Evolutionary conservation across 2,797 vertebrate genomes (phyloP).

Genomic region (Pempheris klunzingeri): DNA sequence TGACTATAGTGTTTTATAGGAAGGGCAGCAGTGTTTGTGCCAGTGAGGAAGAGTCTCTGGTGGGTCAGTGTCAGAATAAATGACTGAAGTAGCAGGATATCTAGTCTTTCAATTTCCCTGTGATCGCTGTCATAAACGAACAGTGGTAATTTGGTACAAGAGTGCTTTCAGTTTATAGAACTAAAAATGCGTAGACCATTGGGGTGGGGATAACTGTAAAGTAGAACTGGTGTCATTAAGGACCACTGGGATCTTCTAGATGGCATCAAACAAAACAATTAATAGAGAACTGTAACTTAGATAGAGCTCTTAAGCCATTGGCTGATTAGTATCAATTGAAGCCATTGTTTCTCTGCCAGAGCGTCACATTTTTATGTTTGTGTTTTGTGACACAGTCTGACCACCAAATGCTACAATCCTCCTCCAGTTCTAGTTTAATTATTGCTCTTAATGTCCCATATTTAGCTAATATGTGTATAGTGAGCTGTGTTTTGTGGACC

Average conservation of each 20-base stretch:
- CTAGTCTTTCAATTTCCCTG: background rate
- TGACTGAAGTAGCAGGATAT: background rate
- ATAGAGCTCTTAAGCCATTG: background rate
- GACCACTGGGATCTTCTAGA: background rate
- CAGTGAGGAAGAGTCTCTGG: background rate
- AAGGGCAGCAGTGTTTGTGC: slow-evolving; percentile 18
- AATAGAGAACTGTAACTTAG: background rate
- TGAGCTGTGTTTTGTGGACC: background rate
- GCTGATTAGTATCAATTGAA: slow-evolving; percentile 1
- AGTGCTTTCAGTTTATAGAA: background rate
- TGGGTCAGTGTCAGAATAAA: background rate
- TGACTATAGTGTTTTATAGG: slow-evolving; percentile 22
- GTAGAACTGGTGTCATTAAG: background rate
- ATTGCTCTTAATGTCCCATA: background rate
- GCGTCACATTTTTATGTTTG: background rate
- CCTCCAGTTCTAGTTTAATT: background rate
- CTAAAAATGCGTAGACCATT: background rate
- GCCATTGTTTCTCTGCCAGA: no score
- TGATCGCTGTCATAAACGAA: background rate
- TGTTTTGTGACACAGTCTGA: background rate
- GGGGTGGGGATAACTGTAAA: background rate
- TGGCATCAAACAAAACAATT: background rate
- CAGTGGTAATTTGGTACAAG: background rate
- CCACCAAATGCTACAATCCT: background rate
- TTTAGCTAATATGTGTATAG: background rate